A percentile compares a stretch with the other conserved stretches of the same genome.
Conservation (phyloP, 2,888 invertebrate species). For the Trichogramma dendrolimi region DNA sequence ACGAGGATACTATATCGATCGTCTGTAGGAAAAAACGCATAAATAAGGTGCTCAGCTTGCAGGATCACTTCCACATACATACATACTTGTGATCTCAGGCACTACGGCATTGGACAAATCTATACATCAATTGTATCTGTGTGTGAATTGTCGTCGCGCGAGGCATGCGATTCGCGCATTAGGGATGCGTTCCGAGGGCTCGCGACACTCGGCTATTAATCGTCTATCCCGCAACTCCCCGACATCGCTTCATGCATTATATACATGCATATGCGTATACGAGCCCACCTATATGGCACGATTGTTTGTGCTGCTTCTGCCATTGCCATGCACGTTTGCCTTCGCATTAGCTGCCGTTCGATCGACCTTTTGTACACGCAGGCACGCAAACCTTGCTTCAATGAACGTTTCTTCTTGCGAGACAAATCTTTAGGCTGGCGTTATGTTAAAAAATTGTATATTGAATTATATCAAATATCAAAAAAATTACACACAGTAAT, state of each 20-base stretch:
- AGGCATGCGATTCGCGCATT: conserved; percentile 34
- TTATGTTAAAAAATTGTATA: too few relatives aligned
- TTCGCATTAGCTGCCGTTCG: not conserved
- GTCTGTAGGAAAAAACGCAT: conserved; percentile 12
- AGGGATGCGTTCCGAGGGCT: conserved; percentile 30
- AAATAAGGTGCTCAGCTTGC: conserved; percentile 8
- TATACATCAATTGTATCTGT: too few relatives aligned
- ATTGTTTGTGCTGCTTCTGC: not conserved
- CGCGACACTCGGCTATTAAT: conserved; percentile 33
- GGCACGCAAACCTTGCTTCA: not conserved
- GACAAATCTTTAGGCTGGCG: too few relatives aligned
- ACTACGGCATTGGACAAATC: not conserved
- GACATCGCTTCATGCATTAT: conserved; percentile 30
- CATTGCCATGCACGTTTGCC: too few relatives aligned
- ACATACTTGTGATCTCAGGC: not conserved
- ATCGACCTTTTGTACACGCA: not conserved
- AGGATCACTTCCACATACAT: too few relatives aligned
- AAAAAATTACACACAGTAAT: too few relatives aligned
- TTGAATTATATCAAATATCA: too few relatives aligned
- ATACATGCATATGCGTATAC: conserved; percentile 14
- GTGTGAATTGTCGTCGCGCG: not conserved
- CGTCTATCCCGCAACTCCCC: conserved; percentile 20
- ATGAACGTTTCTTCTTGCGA: not conserved
- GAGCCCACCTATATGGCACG: not conserved
- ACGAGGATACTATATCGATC: too few relatives aligned